phyloP scores from a whole-genome alignment of 2,113 vertebrate species.

The Myanophis thanlyinensis region DNA sequence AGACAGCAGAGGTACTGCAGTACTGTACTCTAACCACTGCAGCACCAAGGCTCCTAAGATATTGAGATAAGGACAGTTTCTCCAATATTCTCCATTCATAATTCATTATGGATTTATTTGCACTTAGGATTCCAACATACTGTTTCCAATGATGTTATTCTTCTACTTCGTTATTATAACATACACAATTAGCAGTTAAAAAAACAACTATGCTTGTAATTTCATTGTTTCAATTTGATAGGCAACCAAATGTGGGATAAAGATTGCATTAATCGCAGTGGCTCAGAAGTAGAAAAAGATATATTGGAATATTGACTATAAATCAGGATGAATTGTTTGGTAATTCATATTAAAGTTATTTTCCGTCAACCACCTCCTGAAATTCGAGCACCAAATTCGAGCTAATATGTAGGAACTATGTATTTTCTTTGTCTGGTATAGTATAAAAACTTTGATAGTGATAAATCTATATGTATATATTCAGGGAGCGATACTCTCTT shows the following conservation, averaged over 20 bases:
- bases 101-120: background rate
- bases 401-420: slow-evolving; percentile 41
- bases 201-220: background rate
- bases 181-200: slow-evolving; percentile 6
- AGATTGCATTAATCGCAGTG: background rate
- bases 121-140: background rate
- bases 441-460: slow-evolving; percentile 12
- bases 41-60: too few relatives aligned
- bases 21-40: too few relatives aligned
- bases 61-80: background rate
- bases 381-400: slow-evolving; percentile 4
- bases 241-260: background rate
- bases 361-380: background rate
- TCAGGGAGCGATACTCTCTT: slow-evolving; percentile 24
- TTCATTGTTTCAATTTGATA: slow-evolving; percentile 1
- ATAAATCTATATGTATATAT: slow-evolving; percentile 23
- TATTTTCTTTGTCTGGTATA: slow-evolving; percentile 20
- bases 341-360: slow-evolving; percentile 50
- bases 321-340: slow-evolving; percentile 39
- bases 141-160: background rate
- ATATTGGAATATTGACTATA: slow-evolving; percentile 15
- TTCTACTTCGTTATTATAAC: background rate
- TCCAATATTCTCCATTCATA: background rate
- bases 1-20: too few relatives aligned
- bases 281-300: background rate